Percentiles rank a stretch among this genome's conserved stretches.
Conservation (phyloP, 2,797 vertebrate genomes). For the Perdix hodgsoniae region DNA sequence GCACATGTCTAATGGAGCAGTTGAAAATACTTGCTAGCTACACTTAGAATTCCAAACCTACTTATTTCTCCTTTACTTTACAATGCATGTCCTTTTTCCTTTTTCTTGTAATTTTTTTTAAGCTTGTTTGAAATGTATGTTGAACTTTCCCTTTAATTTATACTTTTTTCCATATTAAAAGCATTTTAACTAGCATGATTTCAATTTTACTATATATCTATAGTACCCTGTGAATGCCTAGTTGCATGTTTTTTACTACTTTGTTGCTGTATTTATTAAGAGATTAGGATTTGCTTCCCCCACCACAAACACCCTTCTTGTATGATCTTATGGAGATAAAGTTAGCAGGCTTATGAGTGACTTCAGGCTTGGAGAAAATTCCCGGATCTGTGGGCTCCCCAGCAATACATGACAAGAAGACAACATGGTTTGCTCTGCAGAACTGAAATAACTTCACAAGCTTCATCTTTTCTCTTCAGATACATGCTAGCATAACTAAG, state of each 20-base stretch:
- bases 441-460: background rate
- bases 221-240: background rate
- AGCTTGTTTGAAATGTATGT: background rate
- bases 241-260: background rate
- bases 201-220: background rate
- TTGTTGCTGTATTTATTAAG: background rate
- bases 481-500: background rate
- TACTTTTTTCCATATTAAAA: background rate
- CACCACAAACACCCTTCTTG: accelerated
- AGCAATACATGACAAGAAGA: background rate
- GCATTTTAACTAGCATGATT: background rate
- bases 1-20: background rate
- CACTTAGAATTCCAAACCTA: background rate
- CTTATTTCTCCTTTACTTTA: background rate
- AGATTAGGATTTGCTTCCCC: background rate
- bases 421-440: background rate
- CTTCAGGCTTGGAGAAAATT: background rate
- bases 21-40: background rate
- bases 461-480: background rate
- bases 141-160: background rate
- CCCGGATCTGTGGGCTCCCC: background rate
- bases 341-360: background rate
- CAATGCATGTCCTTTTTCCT: background rate
- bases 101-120: background rate
- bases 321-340: background rate